Conservation (phyloP, 2,888 invertebrate genomes). For the Drosophila siamana region DNA sequence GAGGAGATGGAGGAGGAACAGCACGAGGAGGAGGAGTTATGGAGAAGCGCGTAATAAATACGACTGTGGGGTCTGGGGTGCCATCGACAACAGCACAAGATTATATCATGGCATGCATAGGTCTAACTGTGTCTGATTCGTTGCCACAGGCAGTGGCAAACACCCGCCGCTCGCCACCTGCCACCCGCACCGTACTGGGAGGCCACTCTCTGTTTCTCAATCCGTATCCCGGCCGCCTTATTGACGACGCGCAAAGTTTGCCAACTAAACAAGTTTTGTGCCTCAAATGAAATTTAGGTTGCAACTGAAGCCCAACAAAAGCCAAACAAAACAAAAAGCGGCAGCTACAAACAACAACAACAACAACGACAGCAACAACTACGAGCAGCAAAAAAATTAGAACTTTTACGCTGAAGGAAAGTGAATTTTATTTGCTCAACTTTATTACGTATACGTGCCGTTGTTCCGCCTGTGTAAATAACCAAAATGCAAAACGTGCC, state of each 20-base stretch:
- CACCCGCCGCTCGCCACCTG: not conserved
- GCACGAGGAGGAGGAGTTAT: slow-evolving; percentile 34
- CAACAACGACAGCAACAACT: slow-evolving; percentile 15
- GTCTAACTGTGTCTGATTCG: slow-evolving; percentile 66
- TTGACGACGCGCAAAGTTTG: slow-evolving; percentile 80
- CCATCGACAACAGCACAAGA: slow-evolving; percentile 44
- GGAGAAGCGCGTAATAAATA: slow-evolving; percentile 64
- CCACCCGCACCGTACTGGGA: not conserved
- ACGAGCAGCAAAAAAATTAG: slow-evolving; percentile 67
- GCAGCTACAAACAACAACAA: slow-evolving; percentile 33
- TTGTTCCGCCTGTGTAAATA: slow-evolving; percentile 75
- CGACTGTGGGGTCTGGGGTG: slow-evolving; percentile 23
- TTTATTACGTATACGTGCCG: slow-evolving; percentile 81
- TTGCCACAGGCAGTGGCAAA: slow-evolving; percentile 24
- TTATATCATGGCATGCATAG: slow-evolving; percentile 76
- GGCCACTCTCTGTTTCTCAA: slow-evolving; percentile 3
- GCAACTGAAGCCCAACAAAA: slow-evolving; percentile 80
- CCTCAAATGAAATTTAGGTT: slow-evolving; percentile 82
- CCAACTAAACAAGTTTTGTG: slow-evolving; percentile 81
- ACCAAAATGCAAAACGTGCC: slow-evolving; percentile 76
- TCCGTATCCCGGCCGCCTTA: slow-evolving; percentile 59
- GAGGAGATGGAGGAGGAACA: not conserved
- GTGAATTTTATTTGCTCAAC: slow-evolving; percentile 82
- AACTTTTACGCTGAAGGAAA: slow-evolving; percentile 76
- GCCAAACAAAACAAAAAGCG: slow-evolving; percentile 70